phyloP scores from a whole-genome alignment of 2,888 invertebrate species.

The Monochamus alternatus region DNA sequence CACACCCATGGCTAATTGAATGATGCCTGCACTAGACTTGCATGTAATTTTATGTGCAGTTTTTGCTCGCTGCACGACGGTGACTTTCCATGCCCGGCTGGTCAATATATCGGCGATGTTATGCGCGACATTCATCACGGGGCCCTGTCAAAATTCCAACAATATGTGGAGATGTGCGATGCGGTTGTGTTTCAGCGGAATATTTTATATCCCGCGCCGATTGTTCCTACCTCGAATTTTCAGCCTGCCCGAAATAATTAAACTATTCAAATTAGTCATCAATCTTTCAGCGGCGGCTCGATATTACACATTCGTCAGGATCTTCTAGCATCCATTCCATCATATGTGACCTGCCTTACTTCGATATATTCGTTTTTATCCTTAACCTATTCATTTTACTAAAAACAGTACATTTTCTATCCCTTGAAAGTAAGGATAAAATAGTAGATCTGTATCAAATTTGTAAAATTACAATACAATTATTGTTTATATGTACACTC shows the following conservation, averaged over 20 bases:
- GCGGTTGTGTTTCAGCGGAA: constrained; percentile 55
- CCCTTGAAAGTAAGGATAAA: too few relatives aligned
- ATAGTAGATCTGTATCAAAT: too few relatives aligned
- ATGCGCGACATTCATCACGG: constrained; percentile 64
- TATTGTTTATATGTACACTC: too few relatives aligned
- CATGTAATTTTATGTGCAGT: constrained; percentile 62
- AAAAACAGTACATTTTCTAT: too few relatives aligned
- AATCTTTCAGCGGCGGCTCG: constrained; percentile 27
- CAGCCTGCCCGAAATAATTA: constrained; percentile 53
- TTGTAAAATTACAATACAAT: too few relatives aligned
- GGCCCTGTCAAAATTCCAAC: constrained; percentile 62
- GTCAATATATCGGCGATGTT: constrained; percentile 55
- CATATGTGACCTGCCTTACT: not conserved
- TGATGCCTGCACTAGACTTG: constrained; percentile 70
- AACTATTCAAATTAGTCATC: constrained; percentile 47
- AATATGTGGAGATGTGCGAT: constrained; percentile 55
- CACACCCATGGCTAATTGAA: constrained; percentile 72
- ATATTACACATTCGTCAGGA: constrained; percentile 5
- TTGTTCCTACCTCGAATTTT: constrained; percentile 54
- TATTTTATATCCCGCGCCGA: constrained; percentile 57
- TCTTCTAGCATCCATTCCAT: not conserved
- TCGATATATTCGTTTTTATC: not conserved
- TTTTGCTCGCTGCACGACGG: constrained; percentile 55
- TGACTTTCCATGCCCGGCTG: constrained; percentile 48
- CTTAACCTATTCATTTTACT: too few relatives aligned